phyloP scores from a whole-genome alignment of 2,888 invertebrate genomes.

The Melinopterus prodromus region DNA sequence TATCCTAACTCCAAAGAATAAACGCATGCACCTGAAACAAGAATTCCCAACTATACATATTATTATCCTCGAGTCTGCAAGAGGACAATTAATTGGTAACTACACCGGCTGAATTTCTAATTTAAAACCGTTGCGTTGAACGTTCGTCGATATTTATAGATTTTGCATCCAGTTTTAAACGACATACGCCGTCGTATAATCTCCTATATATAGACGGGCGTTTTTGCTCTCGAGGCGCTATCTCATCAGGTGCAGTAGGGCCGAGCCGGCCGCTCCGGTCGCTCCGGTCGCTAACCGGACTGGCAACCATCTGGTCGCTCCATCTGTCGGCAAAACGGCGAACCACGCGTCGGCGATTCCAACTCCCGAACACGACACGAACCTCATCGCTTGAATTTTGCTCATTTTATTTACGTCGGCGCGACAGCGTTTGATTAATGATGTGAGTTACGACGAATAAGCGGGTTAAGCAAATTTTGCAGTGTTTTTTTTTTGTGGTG shows the following conservation, averaged over 20 bases:
- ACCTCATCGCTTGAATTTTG: neutral
- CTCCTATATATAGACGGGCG: slow-evolving; percentile 4
- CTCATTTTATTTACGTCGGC: neutral
- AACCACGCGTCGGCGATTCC: neutral
- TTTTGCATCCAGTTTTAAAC: neutral
- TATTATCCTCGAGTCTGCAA: neutral
- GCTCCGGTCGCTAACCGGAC: neutral
- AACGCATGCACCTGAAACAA: neutral
- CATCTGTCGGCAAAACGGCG: neutral
- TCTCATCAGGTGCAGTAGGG: slow-evolving; percentile 4
- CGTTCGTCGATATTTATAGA: neutral
- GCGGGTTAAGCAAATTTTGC: neutral
- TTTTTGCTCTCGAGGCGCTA: neutral
- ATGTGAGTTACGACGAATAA: neutral
- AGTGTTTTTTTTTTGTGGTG: neutral
- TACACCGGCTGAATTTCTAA: neutral
- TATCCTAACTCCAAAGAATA: neutral
- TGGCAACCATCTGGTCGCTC: neutral
- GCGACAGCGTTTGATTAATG: neutral
- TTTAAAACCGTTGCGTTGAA: neutral
- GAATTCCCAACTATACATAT: neutral
- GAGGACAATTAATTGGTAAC: neutral
- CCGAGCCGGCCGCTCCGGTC: neutral
- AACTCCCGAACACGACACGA: neutral
- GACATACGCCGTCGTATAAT: neutral